Percentiles rank a stretch among this genome's conserved stretches.
phyloP scores from a whole-genome alignment of 2,888 invertebrate genomes.

The Gandaritis pyraliata region DNA sequence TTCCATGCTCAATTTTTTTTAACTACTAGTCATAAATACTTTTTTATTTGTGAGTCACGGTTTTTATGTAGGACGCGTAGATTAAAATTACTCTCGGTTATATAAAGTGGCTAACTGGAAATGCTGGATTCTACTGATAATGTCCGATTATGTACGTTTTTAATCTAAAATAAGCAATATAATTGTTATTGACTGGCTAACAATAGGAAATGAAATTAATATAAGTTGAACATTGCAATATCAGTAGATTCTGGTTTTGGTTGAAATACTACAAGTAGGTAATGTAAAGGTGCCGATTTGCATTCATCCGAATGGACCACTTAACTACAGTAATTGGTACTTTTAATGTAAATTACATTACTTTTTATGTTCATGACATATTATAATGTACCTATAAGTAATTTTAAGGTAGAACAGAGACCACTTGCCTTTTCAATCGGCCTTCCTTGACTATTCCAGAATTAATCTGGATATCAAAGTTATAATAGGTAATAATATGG shows the following conservation, averaged over 20 bases:
- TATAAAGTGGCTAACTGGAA: constrained; percentile 27
- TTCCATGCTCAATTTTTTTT: constrained; percentile 82
- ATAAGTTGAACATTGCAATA: constrained; percentile 28
- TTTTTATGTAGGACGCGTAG: constrained; percentile 48
- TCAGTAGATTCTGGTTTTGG: constrained; percentile 46
- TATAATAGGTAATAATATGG: no score
- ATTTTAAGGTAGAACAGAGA: constrained; percentile 60
- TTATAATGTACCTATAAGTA: constrained; percentile 56
- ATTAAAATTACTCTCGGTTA: constrained; percentile 60
- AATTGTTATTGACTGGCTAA: constrained; percentile 30
- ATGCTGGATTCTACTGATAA: constrained; percentile 39
- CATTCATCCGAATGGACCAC: constrained; percentile 62
- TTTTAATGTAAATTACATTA: constrained; percentile 59
- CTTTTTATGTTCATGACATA: constrained; percentile 71
- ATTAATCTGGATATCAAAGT: constrained; percentile 45
- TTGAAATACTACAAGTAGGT: constrained; percentile 39
- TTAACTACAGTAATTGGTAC: constrained; percentile 54
- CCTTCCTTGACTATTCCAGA: constrained; percentile 70
- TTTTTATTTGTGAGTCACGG: constrained; percentile 67
- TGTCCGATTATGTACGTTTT: constrained; percentile 24
- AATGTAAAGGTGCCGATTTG: constrained; percentile 66
- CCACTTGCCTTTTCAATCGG: constrained; percentile 72
- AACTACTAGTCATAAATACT: constrained; percentile 80
- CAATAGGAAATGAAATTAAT: constrained; percentile 22
- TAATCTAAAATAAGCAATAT: constrained; percentile 29